A percentile compares a stretch with the other conserved stretches of the same genome.
These are phyloP conservation scores for Lutjanus argentimaculatus DNA, from an alignment of 2,797 vertebrate species.

Conservation along the genomic window DNA sequence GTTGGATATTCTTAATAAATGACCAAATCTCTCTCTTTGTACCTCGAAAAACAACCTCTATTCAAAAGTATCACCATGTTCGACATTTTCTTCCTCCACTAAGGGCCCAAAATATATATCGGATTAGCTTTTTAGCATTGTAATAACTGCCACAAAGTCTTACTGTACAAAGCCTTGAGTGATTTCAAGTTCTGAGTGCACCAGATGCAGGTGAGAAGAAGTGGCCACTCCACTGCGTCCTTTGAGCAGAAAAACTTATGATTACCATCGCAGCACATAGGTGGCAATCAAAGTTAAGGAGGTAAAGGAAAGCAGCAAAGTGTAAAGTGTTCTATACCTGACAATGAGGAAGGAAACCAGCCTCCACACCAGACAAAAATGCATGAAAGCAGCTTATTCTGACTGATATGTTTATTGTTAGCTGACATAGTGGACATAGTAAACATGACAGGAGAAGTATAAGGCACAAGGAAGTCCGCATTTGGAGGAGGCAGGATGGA, in stretches of 20 bases:
- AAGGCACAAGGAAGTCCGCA: too few relatives aligned
- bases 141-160: background rate
- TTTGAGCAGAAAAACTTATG: background rate
- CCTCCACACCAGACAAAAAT: too few relatives aligned
- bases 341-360: background rate
- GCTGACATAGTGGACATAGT: too few relatives aligned
- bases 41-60: background rate
- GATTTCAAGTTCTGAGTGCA: background rate
- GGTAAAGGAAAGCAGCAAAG: background rate
- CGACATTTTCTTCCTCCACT: too few relatives aligned
- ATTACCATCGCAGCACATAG: background rate
- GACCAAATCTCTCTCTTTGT: background rate
- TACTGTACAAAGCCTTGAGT: background rate
- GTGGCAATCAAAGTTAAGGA: background rate
- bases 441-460: too few relatives aligned
- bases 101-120: too few relatives aligned
- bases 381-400: too few relatives aligned
- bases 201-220: background rate
- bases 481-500: too few relatives aligned
- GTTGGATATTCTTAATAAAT: background rate
- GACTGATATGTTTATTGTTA: too few relatives aligned
- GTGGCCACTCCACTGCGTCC: background rate
- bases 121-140: background rate
- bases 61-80: background rate
- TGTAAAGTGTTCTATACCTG: background rate